phyloP scores from a whole-genome alignment of 2,888 invertebrate genomes.

The Neuroscelio doddi region DNA sequence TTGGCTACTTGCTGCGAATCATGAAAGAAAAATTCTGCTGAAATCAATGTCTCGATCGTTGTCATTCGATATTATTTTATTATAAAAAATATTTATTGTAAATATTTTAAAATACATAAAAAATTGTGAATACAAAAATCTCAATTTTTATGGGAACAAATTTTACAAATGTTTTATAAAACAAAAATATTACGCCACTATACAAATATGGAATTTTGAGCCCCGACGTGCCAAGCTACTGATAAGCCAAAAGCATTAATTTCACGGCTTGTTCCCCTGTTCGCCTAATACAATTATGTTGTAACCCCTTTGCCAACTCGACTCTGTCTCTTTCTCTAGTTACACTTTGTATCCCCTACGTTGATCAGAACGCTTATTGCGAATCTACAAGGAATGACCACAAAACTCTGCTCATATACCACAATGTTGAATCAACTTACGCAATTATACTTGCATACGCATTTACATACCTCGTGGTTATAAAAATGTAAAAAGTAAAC shows the following conservation, averaged over 20 bases:
- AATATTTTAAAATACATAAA: too few relatives aligned
- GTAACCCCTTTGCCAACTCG: slow-evolving; percentile 66
- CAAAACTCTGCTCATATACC: background rate
- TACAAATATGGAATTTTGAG: slow-evolving; percentile 61
- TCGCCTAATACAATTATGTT: slow-evolving; percentile 70
- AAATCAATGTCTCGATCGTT: too few relatives aligned
- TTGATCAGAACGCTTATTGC: slow-evolving; percentile 43
- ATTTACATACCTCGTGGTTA: too few relatives aligned
- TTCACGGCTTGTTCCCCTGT: slow-evolving; percentile 63
- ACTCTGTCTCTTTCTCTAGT: slow-evolving; percentile 37
- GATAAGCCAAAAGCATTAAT: slow-evolving; percentile 71
- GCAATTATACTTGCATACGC: too few relatives aligned
- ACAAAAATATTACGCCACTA: slow-evolving; percentile 40
- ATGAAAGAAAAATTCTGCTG: too few relatives aligned
- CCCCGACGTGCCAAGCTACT: slow-evolving; percentile 68
- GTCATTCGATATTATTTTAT: too few relatives aligned
- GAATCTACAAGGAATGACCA: slow-evolving; percentile 37
- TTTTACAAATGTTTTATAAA: background rate
- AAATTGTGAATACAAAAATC: too few relatives aligned
- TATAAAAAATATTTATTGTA: too few relatives aligned
- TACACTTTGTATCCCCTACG: slow-evolving; percentile 28
- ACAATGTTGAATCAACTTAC: slow-evolving; percentile 1
- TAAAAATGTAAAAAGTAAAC: too few relatives aligned
- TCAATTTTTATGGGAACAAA: too few relatives aligned
- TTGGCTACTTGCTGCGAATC: too few relatives aligned